phyloP scores from a whole-genome alignment of 2,888 invertebrate genomes.

The Diarsia mendica region DNA sequence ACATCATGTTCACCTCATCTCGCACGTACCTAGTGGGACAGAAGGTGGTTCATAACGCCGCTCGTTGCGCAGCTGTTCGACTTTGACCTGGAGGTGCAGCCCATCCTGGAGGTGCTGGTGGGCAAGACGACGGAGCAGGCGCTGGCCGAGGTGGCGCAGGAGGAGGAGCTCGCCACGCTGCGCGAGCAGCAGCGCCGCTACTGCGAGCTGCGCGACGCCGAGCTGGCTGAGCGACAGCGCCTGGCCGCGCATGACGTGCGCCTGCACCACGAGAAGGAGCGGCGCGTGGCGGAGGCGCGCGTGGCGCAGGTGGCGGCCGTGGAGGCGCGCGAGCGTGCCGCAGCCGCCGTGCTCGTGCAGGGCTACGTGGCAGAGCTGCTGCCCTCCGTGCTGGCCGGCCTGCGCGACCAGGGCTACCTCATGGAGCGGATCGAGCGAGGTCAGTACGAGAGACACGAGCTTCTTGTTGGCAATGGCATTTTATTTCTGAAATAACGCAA shows the following conservation, averaged over 20 bases:
- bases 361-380: constrained; percentile 96
- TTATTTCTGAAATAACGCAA: neutral
- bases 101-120: constrained; percentile 96
- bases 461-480: neutral
- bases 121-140: constrained; percentile 97
- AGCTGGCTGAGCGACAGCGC: constrained; percentile 95
- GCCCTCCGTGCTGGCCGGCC: constrained; percentile 95
- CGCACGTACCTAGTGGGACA: neutral
- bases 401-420: constrained; percentile 94
- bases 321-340: constrained; percentile 95
- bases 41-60: neutral
- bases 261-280: constrained; percentile 92
- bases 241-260: constrained; percentile 95
- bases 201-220: constrained; percentile 93
- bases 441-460: constrained; percentile 59
- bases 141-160: constrained; percentile 96
- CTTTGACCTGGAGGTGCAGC: constrained; percentile 97
- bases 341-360: constrained; percentile 95
- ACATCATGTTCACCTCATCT: neutral
- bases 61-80: constrained; percentile 93
- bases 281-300: constrained; percentile 93
- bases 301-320: constrained; percentile 91
- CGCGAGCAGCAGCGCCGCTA: constrained; percentile 93
- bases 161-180: constrained; percentile 96
- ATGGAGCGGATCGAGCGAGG: constrained; percentile 91